Percentiles rank a stretch among this genome's conserved stretches.
Evolutionary conservation across 2,797 vertebrate genomes (phyloP).

Genomic region (Trematomus bernacchii): DNA sequence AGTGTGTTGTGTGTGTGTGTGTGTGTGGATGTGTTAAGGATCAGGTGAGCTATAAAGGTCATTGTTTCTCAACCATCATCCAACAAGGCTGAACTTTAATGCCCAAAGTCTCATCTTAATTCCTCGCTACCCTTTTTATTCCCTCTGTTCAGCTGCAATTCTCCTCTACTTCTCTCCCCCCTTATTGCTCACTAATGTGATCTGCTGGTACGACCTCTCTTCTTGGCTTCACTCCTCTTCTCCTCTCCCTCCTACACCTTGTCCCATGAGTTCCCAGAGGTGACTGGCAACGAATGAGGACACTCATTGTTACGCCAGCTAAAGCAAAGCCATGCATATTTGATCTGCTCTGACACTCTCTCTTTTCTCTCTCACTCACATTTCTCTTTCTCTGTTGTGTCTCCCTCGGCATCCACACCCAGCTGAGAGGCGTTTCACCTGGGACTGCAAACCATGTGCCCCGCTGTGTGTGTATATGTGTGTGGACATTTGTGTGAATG

Average conservation of each 20-base stretch:
- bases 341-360: constrained; percentile 67
- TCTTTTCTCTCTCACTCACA: not conserved
- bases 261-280: constrained; percentile 63
- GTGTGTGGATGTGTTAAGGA: constrained; percentile 8
- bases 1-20: too few species aligned
- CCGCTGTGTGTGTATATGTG: constrained; percentile 14
- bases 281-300: constrained; percentile 76
- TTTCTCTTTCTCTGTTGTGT: not conserved
- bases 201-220: constrained; percentile 10
- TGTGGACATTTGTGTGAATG: not conserved
- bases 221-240: constrained; percentile 9
- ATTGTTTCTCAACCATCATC: constrained; percentile 21
- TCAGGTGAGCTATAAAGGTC: constrained; percentile 31
- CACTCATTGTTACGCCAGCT: constrained; percentile 72
- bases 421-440: constrained; percentile 50
- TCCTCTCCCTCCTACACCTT: constrained; percentile 20
- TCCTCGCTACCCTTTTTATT: constrained; percentile 13
- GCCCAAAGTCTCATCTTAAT: constrained; percentile 32
- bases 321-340: constrained; percentile 73
- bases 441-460: constrained; percentile 53
- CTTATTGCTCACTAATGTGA: constrained; percentile 13
- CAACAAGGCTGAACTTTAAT: constrained; percentile 14
- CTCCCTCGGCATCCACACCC: constrained; percentile 38
- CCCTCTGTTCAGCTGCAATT: constrained; percentile 5
- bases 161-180: not conserved